Percentiles rank a stretch among this genome's conserved stretches.
These are phyloP conservation scores for Burhinus oedicnemus DNA, from an alignment of 2,113 vertebrate species.

Conservation along the genomic window DNA sequence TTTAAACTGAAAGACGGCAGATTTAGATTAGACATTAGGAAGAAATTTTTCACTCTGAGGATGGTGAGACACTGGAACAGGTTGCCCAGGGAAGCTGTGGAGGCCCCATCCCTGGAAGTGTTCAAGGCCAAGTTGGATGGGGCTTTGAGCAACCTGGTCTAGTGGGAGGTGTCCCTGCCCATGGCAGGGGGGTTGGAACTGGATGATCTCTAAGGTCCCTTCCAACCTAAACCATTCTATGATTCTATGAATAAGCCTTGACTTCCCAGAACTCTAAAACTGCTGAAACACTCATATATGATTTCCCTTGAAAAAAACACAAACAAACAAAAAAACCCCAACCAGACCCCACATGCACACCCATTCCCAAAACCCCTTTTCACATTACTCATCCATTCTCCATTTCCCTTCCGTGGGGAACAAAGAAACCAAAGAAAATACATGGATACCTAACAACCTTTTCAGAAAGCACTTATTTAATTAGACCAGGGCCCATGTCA, in stretches of 20 bases:
- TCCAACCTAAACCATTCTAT: background rate
- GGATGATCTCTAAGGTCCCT: background rate
- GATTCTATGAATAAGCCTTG: background rate
- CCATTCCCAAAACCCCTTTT: background rate
- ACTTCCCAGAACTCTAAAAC: background rate
- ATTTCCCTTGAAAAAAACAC: background rate
- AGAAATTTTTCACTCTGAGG: background rate
- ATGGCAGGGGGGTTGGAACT: background rate
- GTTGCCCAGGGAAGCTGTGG: background rate
- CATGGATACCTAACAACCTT: background rate
- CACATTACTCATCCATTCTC: background rate
- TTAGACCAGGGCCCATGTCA: background rate
- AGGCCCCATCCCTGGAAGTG: background rate
- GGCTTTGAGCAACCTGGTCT: background rate
- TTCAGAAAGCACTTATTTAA: background rate
- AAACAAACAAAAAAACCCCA: background rate
- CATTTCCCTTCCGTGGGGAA: background rate
- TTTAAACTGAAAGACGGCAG: background rate
- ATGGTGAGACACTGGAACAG: background rate
- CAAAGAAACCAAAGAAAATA: background rate
- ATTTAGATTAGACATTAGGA: background rate
- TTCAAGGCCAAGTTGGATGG: background rate
- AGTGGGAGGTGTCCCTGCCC: background rate
- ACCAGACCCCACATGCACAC: rapidly evolving
- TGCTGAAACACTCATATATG: background rate